Conservation (phyloP, 2,113 vertebrate genomes). For the Thoracochromis brauschi region DNA sequence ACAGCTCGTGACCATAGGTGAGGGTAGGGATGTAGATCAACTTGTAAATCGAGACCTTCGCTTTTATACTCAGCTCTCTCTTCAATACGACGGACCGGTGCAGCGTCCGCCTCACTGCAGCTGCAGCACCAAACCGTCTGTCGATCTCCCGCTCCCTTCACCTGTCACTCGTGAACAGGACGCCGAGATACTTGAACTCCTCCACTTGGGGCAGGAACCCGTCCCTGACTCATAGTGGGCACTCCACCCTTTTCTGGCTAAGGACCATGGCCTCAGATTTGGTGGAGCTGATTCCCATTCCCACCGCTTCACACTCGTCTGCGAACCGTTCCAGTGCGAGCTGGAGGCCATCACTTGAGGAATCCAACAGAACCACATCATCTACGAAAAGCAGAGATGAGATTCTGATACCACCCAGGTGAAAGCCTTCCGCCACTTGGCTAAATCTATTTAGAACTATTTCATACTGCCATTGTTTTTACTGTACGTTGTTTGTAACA, state of each 20-base stretch:
- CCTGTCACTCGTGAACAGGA: neutral
- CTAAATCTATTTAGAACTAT: neutral
- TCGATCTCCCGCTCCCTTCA: neutral
- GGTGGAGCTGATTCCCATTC: neutral
- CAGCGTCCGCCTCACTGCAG: fast-evolving
- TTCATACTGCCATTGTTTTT: neutral
- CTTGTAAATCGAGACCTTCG: neutral
- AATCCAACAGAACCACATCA: neutral
- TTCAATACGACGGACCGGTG: neutral
- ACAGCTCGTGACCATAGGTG: neutral
- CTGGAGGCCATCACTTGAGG: neutral
- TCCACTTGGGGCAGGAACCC: neutral
- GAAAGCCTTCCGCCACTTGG: too few relatives aligned
- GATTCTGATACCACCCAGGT: neutral
- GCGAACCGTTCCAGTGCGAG: fast-evolving
- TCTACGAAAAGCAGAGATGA: neutral
- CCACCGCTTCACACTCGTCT: fast-evolving
- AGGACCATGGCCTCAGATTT: neutral
- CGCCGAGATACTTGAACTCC: neutral
- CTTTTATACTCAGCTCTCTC: neutral
- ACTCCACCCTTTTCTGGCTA: neutral
- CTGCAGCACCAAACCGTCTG: neutral
- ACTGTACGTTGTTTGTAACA: neutral
- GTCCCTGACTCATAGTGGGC: fast-evolving
- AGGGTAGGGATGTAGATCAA: neutral